A percentile compares a stretch with the other conserved stretches of the same genome.
Evolutionary conservation across 2,113 vertebrate species (phyloP).

Genomic region (Nesogale talazaci): DNA sequence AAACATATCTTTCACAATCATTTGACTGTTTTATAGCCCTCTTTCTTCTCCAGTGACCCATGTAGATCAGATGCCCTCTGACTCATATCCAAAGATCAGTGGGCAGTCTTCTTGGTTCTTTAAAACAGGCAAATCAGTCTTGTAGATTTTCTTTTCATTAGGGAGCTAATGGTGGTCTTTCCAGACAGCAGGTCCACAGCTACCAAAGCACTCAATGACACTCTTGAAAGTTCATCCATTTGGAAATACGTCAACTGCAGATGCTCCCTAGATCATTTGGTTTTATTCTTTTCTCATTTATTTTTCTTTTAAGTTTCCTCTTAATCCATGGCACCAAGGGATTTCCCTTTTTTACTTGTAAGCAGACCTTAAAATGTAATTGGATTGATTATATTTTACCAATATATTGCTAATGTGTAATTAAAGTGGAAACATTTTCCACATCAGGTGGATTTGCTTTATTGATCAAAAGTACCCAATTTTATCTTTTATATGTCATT

Average conservation of each 20-base stretch:
- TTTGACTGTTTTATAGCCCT: neutral
- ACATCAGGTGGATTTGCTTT: neutral
- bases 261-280: neutral
- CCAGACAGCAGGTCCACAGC: neutral
- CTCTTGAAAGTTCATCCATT: neutral
- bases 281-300: neutral
- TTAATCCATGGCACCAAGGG: neutral
- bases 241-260: neutral
- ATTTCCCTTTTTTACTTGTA: neutral
- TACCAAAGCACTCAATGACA: neutral
- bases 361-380: neutral
- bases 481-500: neutral
- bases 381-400: neutral
- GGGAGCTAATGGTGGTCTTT: neutral
- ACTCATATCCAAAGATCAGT: neutral
- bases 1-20: neutral
- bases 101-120: neutral
- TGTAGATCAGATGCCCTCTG: neutral
- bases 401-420: neutral
- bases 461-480: neutral
- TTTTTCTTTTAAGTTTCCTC: neutral
- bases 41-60: neutral
- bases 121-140: neutral
- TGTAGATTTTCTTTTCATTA: neutral
- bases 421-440: neutral